phyloP scores from a whole-genome alignment of 2,888 invertebrate genomes.

The Tolmerus cingulatus region DNA sequence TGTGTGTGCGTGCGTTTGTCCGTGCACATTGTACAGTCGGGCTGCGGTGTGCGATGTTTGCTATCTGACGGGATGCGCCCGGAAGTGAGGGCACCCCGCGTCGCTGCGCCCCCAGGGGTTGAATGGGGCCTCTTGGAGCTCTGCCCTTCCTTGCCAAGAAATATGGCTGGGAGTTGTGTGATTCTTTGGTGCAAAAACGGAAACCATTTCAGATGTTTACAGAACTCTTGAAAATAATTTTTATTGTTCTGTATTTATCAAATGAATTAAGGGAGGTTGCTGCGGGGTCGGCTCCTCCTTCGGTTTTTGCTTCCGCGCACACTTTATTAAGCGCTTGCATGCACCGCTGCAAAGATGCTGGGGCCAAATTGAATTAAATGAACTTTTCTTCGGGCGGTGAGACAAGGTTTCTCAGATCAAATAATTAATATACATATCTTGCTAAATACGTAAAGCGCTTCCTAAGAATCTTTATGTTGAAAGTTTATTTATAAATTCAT shows the following conservation, averaged over 20 bases:
- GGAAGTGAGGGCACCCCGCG: not conserved
- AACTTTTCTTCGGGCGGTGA: not conserved
- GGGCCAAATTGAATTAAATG: not conserved
- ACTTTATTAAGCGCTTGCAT: not conserved
- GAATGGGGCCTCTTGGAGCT: not conserved
- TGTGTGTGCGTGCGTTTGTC: conserved; percentile 1
- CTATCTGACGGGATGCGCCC: not conserved
- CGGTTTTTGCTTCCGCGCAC: not conserved
- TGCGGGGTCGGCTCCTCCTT: not conserved
- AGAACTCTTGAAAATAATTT: conserved; percentile 13
- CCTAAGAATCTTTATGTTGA: too few relatives aligned
- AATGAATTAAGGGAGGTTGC: not conserved
- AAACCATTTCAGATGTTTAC: conserved; percentile 41
- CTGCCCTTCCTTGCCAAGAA: conserved; percentile 5
- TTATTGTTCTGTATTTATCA: not conserved
- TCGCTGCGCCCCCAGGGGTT: not conserved
- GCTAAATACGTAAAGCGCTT: too few relatives aligned
- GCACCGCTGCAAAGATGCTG: not conserved
- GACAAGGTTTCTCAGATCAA: too few relatives aligned
- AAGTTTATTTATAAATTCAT: too few relatives aligned
- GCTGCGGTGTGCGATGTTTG: not conserved
- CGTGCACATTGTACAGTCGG: not conserved
- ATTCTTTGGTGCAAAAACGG: conserved; percentile 32
- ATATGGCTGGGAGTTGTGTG: conserved; percentile 8
- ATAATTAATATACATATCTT: not conserved